A percentile compares a stretch with the other conserved stretches of the same genome.
Evolutionary conservation across 2,797 vertebrate genomes (phyloP).

Genomic region (Hylomyscus alleni): DNA sequence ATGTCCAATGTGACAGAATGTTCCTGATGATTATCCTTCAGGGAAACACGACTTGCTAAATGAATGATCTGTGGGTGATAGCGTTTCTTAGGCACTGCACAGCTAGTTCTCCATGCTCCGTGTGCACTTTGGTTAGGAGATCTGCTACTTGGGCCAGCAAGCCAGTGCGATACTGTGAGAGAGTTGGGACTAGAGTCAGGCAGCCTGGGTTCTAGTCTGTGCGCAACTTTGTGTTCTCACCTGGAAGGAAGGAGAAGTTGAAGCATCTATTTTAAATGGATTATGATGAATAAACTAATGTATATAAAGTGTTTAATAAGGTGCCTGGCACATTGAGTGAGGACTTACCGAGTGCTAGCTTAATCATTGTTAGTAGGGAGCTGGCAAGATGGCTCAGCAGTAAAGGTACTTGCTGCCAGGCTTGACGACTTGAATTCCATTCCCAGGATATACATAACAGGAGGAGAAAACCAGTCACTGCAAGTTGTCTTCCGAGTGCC

Average conservation of each 20-base stretch:
- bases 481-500: neutral
- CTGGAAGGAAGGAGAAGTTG: neutral
- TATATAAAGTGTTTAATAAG: slow-evolving; percentile 5
- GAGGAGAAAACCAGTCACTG: neutral
- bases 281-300: neutral
- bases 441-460: neutral
- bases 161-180: accelerated
- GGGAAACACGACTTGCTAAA: slow-evolving; percentile 72
- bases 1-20: slow-evolving; percentile 76
- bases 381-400: neutral
- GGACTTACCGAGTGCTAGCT: neutral
- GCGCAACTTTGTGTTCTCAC: neutral
- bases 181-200: neutral
- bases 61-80: slow-evolving; percentile 66
- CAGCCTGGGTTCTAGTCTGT: neutral
- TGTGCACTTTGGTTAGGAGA: neutral
- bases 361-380: neutral
- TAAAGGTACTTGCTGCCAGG: neutral
- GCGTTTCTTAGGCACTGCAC: neutral
- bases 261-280: neutral
- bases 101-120: neutral
- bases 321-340: neutral
- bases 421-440: neutral
- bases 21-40: slow-evolving; percentile 71
- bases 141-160: neutral